A percentile compares a stretch with the other conserved stretches of the same genome.
These are phyloP conservation scores for Pachyrhynchus sulphureomaculatus DNA, from an alignment of 1,140 invertebrate species.

Conservation along the genomic window DNA sequence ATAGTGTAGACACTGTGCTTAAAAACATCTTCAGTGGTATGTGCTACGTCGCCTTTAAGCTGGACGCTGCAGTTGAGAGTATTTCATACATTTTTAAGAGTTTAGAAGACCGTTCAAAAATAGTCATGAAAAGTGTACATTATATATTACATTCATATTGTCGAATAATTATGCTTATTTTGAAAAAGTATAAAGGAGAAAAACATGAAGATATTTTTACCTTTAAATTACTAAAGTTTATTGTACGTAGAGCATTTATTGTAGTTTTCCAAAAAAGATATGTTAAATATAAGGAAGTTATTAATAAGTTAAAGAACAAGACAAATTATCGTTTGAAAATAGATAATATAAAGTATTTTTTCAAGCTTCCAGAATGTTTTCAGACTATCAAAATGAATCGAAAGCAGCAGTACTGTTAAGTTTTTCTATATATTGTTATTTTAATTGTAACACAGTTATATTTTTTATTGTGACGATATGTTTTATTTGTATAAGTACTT, in stretches of 20 bases:
- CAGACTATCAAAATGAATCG: constrained; percentile 1
- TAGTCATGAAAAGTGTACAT: not conserved
- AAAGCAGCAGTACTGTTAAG: not conserved
- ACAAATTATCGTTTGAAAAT: not conserved
- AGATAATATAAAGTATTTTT: not conserved
- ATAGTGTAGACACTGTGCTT: not conserved
- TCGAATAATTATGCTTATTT: not conserved
- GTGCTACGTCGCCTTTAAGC: constrained; percentile 1
- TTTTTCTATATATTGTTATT: too few species aligned
- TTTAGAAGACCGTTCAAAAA: not conserved
- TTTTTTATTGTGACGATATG: too few species aligned
- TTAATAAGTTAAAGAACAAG: not conserved
- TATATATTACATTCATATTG: not conserved
- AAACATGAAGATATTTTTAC: not conserved
- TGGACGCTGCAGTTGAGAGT: not conserved
- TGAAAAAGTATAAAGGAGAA: not conserved
- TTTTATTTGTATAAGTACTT: too few species aligned
- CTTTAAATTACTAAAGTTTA: not conserved
- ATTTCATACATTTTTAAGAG: not conserved
- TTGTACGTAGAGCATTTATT: not conserved
- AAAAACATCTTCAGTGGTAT: constrained; percentile 5
- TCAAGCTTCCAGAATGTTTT: not conserved
- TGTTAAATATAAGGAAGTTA: not conserved
- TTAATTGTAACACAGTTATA: too few species aligned
- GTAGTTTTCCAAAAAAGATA: constrained; percentile 4